Conservation (phyloP, 2,888 invertebrate genomes). For the Epinotia nisella region DNA sequence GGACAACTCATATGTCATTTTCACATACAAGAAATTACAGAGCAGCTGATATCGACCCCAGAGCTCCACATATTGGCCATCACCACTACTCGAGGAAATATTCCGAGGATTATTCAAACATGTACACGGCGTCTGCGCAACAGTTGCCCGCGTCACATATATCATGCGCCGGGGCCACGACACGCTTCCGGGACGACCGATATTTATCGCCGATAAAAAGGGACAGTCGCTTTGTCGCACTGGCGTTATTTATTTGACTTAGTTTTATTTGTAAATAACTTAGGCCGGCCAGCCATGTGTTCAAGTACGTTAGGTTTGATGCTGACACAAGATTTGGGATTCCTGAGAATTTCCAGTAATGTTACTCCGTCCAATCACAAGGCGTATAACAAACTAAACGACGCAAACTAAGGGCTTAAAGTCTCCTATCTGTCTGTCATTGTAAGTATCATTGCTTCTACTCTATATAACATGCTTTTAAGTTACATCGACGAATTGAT, state of each 20-base stretch:
- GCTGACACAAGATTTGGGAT: no score
- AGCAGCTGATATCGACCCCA: not conserved
- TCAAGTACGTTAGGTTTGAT: no score
- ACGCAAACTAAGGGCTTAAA: no score
- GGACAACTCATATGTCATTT: no score
- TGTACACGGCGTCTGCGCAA: slow-evolving; percentile 3
- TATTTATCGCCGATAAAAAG: slow-evolving; percentile 32
- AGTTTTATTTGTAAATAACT: slow-evolving; percentile 1
- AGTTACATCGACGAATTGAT: no score
- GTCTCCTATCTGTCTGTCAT: no score
- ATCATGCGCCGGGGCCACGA: slow-evolving; percentile 25
- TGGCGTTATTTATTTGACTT: slow-evolving; percentile 13
- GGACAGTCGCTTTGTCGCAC: slow-evolving; percentile 21
- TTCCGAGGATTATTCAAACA: slow-evolving; percentile 3
- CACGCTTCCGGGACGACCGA: slow-evolving; percentile 33
- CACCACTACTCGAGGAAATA: not conserved
- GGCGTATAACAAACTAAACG: no score
- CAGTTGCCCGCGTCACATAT: slow-evolving; percentile 12
- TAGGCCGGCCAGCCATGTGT: not conserved
- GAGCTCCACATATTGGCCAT: not conserved
- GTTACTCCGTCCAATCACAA: no score
- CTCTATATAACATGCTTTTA: no score
- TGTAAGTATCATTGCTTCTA: no score
- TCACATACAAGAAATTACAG: no score
- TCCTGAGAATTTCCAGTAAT: no score